Evolutionary conservation across 1,140 invertebrate genomes (phyloP), one percentile per base, ranked within the genome.

Genomic region (Aleiodes sp.): DNA sequence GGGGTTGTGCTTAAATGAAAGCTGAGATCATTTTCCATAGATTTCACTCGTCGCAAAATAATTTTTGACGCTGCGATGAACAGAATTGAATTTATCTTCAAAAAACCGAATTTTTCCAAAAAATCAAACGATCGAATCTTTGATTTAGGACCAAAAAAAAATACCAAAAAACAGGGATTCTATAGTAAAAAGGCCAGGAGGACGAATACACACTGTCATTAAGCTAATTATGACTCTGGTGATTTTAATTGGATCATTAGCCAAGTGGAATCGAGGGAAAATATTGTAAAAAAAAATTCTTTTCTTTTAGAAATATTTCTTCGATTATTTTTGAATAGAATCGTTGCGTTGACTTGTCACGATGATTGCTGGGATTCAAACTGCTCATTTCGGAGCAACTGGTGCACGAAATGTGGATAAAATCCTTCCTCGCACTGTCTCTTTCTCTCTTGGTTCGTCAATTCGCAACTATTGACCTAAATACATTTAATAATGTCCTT

Each of bases 211-310:
- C n/a, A 21, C 28, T 68, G 16, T 46, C 39, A 33, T 28, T 52
- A 62, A 33, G 35, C 46, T 46, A 68, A 33, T 52, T 46, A 65
- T 52, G 52, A 37, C 52, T 16, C 26, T 26, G 8, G 19, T 16
- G 29, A 14, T 9, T 60, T 52, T 21, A 24, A 52, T 24, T 12
- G 46, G 19, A 6, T 52, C 46, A 52, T 21, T 52, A 21, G 46
- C 9, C 61, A 9, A 35, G 61, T 39, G 14, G 37, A 43, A 41
- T 43, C 21, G 62, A 21, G 28, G n/a, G 21, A 41, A 3, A 41
- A 64, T 21, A 28, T 14, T 41, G 37, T 1, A 64, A 7, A 37
- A 4, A 62, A 62, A 35, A 16, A 8, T 37, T 35, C 12, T 14
- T 6, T n/a, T 9, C 37, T 29, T 62, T 33, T 2, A 10, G 10